Evolutionary conservation across 2,888 invertebrate species (phyloP).

Genomic region (Beris morrisii): DNA sequence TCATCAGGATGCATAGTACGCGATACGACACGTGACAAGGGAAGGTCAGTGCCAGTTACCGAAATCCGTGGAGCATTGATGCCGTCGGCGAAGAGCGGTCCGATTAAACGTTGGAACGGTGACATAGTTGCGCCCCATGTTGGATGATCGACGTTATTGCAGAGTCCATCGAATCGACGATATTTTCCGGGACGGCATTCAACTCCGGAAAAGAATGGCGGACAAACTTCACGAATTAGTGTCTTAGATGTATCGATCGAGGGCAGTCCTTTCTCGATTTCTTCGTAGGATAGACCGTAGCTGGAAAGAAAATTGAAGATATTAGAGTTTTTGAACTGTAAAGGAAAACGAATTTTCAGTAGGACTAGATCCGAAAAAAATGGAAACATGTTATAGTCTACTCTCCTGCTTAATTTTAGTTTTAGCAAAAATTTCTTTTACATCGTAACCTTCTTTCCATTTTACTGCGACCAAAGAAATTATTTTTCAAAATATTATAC

Average conservation of each 20-base stretch:
- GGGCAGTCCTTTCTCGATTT: conserved; percentile 84
- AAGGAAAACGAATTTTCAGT: too few relatives aligned
- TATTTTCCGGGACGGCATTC: conserved; percentile 88
- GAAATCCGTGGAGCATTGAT: conserved; percentile 82
- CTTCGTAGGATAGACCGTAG: conserved; percentile 81
- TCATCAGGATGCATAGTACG: conserved; percentile 91
- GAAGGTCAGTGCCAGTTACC: conserved; percentile 74
- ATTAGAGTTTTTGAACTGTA: neutral
- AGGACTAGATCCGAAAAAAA: too few relatives aligned
- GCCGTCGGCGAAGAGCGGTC: conserved; percentile 82
- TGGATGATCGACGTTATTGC: conserved; percentile 85
- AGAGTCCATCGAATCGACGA: conserved; percentile 82
- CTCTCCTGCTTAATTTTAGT: too few relatives aligned
- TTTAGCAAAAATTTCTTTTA: too few relatives aligned
- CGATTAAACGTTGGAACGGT: conserved; percentile 77
- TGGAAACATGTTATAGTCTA: too few relatives aligned
- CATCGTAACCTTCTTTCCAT: too few relatives aligned
- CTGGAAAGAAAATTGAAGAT: conserved; percentile 56
- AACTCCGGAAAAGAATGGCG: conserved; percentile 83
- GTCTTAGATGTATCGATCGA: conserved; percentile 87
- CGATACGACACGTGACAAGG: conserved; percentile 81
- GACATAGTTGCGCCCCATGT: conserved; percentile 87
- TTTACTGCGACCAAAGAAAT: too few relatives aligned
- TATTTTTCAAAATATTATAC: too few relatives aligned
- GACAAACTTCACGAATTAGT: conserved; percentile 81